These are phyloP conservation scores for Clamator glandarius DNA, from an alignment of 2,797 vertebrate species.

Conservation along the genomic window DNA sequence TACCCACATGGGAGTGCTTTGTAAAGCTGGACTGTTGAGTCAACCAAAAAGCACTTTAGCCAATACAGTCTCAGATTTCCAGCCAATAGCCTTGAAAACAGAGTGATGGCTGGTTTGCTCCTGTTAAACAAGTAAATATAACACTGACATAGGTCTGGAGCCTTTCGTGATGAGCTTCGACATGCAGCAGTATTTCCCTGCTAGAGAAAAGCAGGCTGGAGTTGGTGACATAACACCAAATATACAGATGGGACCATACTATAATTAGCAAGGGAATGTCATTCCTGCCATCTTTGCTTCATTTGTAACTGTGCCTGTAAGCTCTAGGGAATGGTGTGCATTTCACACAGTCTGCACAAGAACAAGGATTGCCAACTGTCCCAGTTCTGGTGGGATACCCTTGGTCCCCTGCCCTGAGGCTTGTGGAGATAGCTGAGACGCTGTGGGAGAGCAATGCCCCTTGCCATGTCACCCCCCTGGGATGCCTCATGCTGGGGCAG, in stretches of 20 bases:
- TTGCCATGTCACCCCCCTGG: fast-evolving
- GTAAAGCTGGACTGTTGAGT: not conserved
- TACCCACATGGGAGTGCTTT: not conserved
- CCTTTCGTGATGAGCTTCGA: slow-evolving; percentile 26
- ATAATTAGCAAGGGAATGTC: slow-evolving; percentile 75
- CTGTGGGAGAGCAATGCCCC: fast-evolving
- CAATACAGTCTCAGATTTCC: not conserved
- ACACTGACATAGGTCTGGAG: slow-evolving; percentile 32
- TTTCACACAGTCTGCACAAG: slow-evolving; percentile 61
- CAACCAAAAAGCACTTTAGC: not conserved
- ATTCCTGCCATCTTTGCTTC: slow-evolving; percentile 65
- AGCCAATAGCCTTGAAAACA: not conserved
- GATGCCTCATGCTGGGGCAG: not conserved
- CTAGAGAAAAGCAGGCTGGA: slow-evolving; percentile 60
- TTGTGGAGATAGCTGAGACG: not conserved
- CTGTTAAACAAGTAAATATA: not conserved
- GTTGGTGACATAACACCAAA: slow-evolving; percentile 69
- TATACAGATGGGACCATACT: slow-evolving; percentile 68
- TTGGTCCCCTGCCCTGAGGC: not conserved
- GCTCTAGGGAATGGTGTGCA: slow-evolving; percentile 70
- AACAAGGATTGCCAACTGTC: slow-evolving; percentile 53
- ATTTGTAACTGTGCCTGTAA: slow-evolving; percentile 59
- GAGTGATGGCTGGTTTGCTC: not conserved
- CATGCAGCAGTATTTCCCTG: slow-evolving; percentile 41
- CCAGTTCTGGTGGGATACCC: slow-evolving; percentile 62